Conservation (phyloP, 2,113 vertebrate species). For the Orcinus orca region DNA sequence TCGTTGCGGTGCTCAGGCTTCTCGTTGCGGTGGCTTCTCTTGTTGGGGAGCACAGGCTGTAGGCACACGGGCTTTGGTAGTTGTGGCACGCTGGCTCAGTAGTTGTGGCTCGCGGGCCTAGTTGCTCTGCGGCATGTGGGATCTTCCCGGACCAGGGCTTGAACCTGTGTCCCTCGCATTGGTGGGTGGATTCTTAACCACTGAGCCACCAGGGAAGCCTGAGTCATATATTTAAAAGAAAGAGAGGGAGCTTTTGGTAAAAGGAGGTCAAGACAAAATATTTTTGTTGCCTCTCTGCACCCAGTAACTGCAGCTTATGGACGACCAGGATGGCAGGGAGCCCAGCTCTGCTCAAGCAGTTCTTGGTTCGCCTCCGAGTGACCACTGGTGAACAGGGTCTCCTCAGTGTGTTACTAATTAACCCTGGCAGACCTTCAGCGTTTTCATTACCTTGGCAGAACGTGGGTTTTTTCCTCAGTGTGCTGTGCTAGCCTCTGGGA, state of each 20-base stretch:
- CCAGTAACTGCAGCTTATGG: background rate
- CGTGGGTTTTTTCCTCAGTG: slow-evolving; percentile 73
- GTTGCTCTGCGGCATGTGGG: no score
- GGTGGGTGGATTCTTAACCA: no score
- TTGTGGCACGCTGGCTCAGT: no score
- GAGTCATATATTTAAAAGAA: slow-evolving; percentile 3
- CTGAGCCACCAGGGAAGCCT: no score
- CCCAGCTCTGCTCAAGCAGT: slow-evolving; percentile 49
- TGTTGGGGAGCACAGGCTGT: no score
- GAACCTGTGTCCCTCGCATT: no score
- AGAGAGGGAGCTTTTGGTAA: background rate
- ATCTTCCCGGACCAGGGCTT: no score
- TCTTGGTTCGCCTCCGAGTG: slow-evolving; percentile 70
- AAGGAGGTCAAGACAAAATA: slow-evolving; percentile 18
- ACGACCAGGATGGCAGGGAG: background rate
- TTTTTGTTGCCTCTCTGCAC: slow-evolving; percentile 27
- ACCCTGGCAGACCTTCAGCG: slow-evolving; percentile 72
- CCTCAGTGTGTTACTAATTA: slow-evolving; percentile 78
- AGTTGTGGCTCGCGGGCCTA: no score
- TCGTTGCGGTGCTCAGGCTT: no score
- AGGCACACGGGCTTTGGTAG: no score
- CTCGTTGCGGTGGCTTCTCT: no score
- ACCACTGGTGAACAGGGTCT: slow-evolving; percentile 59
- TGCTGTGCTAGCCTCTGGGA: slow-evolving; percentile 67
- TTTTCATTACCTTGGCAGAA: slow-evolving; percentile 79